Base-by-base conservation (phyloP, 2,888 invertebrate species). In the Netelia melanura region DNA sequence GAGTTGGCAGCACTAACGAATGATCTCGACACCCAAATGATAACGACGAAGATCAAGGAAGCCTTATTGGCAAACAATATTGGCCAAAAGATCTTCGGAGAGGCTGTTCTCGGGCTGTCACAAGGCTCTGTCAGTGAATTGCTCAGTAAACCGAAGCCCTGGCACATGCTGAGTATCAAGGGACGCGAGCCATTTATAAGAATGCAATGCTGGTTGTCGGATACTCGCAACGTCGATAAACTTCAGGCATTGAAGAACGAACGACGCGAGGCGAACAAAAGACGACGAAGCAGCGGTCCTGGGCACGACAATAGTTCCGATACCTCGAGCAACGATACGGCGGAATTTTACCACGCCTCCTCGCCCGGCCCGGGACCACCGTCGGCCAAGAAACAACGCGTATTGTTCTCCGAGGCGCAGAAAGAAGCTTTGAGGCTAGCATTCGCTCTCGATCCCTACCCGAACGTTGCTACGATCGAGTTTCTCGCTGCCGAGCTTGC, bases 101-200 rank as follows among this genome's bases (percentile, higher is more conserved):
- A 99, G 94, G 98, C 98, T 0, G 99, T 99, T 3, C 95, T 99
- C 14, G 99, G 99, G 0, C 95, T 99, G 43, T 98, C 98, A 0
- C 99, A 99, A 94, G 99, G 98, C 11, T 98, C 99, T 1, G 99
- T 99, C 11, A 99, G 98, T 91, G 99, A 99, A 94, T 95, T 99
- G 86, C 95, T 99, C 8, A 98, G 99, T 85, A 99, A 99, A 94
- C 99, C 99, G 3, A 99, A 99, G 92, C 99, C 99, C 0, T 99
- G 99, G 99, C 98, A 98, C 93, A 98, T 99, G 98, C 95, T 99
- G 77, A 99, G 98, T 92, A 98, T 99, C 93, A 99, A 99, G 94
- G 99, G 99, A 0, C 95, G 99, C 44, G 99, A 99, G 92, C 98
- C 98, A 0, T 98, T 98, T 94, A 98, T 98, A 88, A 95, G 98